Evolutionary conservation across 2,888 invertebrate genomes (phyloP).

Genomic region (Xanthorhoe spadicearia): DNA sequence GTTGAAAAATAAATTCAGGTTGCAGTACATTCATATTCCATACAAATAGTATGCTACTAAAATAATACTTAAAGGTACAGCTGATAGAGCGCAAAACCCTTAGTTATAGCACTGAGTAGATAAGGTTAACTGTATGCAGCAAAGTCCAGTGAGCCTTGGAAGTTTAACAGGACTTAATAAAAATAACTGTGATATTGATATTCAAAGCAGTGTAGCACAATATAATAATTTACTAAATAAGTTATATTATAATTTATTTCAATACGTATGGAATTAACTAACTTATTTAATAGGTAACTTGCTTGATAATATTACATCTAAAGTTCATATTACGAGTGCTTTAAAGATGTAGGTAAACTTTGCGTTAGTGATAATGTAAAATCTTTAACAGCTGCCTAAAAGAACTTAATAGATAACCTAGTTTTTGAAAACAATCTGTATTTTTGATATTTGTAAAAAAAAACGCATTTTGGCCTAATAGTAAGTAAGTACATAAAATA

Average conservation of each 20-base stretch:
- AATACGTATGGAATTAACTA: constrained; percentile 4
- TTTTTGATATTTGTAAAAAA: constrained; percentile 5
- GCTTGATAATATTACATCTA: background rate
- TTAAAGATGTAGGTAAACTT: background rate
- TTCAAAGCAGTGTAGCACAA: constrained; percentile 61
- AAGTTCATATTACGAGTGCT: background rate
- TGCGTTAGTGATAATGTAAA: background rate
- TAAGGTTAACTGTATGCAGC: constrained; percentile 17
- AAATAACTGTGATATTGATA: constrained; percentile 75
- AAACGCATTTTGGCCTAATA: background rate
- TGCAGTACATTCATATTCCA: too few relatives aligned
- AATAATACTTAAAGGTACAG: too few relatives aligned
- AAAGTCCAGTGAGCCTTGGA: constrained; percentile 33
- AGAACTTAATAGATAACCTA: background rate
- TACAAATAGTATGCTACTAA: too few relatives aligned
- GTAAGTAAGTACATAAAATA: constrained; percentile 1
- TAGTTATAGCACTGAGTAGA: background rate
- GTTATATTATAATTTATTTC: constrained; percentile 50
- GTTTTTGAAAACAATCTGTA: background rate
- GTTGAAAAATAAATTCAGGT: too few relatives aligned
- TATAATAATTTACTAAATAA: constrained; percentile 49
- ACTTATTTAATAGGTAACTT: constrained; percentile 11
- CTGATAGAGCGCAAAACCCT: too few relatives aligned
- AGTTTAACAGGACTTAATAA: constrained; percentile 43
- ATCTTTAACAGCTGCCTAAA: background rate